phyloP scores from a whole-genome alignment of 2,888 invertebrate species.

The Sclerodermus sp. region DNA sequence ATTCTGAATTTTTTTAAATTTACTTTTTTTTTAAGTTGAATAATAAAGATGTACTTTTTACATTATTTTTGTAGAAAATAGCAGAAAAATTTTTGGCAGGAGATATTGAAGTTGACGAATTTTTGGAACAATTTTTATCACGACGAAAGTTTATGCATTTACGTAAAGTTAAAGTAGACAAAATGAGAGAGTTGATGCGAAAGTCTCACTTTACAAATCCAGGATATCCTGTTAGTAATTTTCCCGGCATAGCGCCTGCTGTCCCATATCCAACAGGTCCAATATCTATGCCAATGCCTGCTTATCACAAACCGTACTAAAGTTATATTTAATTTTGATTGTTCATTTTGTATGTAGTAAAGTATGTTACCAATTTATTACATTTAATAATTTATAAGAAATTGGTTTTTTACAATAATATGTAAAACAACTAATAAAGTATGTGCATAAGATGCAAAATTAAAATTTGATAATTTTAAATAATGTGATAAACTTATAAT shows the following conservation, averaged over 20 bases:
- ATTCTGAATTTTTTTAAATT: not conserved
- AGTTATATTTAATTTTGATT: not conserved
- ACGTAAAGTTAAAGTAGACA: slow-evolving; percentile 89
- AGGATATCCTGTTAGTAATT: slow-evolving; percentile 53
- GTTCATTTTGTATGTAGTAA: no score
- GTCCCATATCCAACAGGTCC: slow-evolving; percentile 74
- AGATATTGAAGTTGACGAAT: slow-evolving; percentile 74
- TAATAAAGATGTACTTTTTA: not conserved
- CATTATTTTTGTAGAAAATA: slow-evolving; percentile 58
- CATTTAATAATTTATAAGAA: not conserved
- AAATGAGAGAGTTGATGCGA: slow-evolving; percentile 77
- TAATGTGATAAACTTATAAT: no score
- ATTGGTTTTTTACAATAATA: not conserved
- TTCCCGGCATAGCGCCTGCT: slow-evolving; percentile 56
- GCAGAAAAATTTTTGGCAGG: slow-evolving; percentile 80
- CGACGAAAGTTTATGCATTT: slow-evolving; percentile 77
- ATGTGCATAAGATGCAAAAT: no score
- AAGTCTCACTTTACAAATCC: slow-evolving; percentile 47
- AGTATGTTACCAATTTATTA: not conserved
- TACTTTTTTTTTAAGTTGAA: not conserved
- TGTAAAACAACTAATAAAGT: not conserved
- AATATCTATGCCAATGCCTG: slow-evolving; percentile 77
- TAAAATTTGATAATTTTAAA: no score
- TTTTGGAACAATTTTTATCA: slow-evolving; percentile 80
- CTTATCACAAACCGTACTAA: slow-evolving; percentile 35